phyloP scores from a whole-genome alignment of 2,113 vertebrate species.

The Limanda limanda region DNA sequence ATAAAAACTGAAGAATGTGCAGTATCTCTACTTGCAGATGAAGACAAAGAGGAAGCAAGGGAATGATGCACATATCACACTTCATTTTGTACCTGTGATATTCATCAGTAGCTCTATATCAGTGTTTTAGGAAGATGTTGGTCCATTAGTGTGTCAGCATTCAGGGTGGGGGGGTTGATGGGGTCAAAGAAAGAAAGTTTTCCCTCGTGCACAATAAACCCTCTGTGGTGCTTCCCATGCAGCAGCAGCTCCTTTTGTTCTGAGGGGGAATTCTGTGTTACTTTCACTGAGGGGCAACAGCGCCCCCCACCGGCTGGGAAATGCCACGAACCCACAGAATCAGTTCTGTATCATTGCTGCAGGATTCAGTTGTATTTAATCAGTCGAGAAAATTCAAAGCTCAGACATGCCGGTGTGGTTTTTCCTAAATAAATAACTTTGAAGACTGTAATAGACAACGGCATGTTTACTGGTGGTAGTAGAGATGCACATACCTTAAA shows the following conservation, averaged over 20 bases:
- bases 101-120: neutral
- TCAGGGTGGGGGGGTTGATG: neutral
- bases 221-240: slow-evolving; percentile 66
- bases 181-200: slow-evolving; percentile 47
- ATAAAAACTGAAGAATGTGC: too few species aligned
- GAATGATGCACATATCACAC: neutral
- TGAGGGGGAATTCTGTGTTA: slow-evolving; percentile 30
- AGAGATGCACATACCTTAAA: too few species aligned
- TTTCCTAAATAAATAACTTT: too few species aligned
- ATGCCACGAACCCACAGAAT: neutral
- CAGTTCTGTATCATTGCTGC: neutral
- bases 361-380: neutral
- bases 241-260: slow-evolving; percentile 74
- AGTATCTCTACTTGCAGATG: neutral
- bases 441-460: too few species aligned
- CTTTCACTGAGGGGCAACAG: slow-evolving; percentile 35
- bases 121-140: slow-evolving; percentile 14
- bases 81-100: too few species aligned
- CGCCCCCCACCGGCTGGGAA: slow-evolving; percentile 44
- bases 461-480: too few species aligned
- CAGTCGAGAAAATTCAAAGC: too few species aligned
- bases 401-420: too few species aligned
- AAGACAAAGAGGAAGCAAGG: neutral
- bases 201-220: slow-evolving; percentile 62
- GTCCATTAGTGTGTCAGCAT: slow-evolving; percentile 55